Conservation (phyloP, 2,797 vertebrate genomes). For the Peromyscus nudipes region DNA sequence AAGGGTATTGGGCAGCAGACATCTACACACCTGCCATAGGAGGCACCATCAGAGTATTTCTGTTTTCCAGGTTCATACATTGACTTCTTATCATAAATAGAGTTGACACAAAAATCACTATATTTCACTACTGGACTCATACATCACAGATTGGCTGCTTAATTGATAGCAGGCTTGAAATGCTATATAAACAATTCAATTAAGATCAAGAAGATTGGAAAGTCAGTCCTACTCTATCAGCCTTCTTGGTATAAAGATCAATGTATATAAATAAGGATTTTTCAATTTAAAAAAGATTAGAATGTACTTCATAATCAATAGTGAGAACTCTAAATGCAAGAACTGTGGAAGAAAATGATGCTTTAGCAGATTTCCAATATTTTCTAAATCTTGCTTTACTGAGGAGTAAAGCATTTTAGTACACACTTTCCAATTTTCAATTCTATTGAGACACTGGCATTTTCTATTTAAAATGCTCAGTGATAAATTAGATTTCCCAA, state of each 20-base stretch:
- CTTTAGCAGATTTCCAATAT: conserved; percentile 68
- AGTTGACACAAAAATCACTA: conserved; percentile 68
- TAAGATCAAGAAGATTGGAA: conserved; percentile 69
- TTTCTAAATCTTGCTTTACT: conserved; percentile 41
- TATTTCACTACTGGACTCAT: conserved; percentile 59
- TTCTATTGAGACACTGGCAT: conserved; percentile 69
- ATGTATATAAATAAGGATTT: conserved; percentile 73
- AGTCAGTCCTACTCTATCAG: conserved; percentile 56
- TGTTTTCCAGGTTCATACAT: conserved; percentile 14
- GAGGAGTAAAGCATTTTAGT: conserved; percentile 58
- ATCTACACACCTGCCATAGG: neutral
- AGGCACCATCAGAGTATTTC: conserved; percentile 4
- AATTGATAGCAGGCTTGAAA: conserved; percentile 73
- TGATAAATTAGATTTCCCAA: conserved; percentile 50
- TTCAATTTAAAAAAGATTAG: conserved; percentile 60
- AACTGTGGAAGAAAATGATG: conserved; percentile 42
- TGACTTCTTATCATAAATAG: conserved; percentile 71
- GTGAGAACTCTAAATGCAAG: conserved; percentile 59
- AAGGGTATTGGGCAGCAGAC: neutral
- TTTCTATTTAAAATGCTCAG: conserved; percentile 76
- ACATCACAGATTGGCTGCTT: conserved; percentile 49
- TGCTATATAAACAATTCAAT: conserved; percentile 71
- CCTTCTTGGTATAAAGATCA: conserved; percentile 67
- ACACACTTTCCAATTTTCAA: conserved; percentile 68
- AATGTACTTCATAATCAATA: conserved; percentile 71